A percentile compares a stretch with the other conserved stretches of the same genome.
These are phyloP conservation scores for Malurus leucopterus DNA, from an alignment of 2,797 vertebrate genomes.

Conservation along the genomic window DNA sequence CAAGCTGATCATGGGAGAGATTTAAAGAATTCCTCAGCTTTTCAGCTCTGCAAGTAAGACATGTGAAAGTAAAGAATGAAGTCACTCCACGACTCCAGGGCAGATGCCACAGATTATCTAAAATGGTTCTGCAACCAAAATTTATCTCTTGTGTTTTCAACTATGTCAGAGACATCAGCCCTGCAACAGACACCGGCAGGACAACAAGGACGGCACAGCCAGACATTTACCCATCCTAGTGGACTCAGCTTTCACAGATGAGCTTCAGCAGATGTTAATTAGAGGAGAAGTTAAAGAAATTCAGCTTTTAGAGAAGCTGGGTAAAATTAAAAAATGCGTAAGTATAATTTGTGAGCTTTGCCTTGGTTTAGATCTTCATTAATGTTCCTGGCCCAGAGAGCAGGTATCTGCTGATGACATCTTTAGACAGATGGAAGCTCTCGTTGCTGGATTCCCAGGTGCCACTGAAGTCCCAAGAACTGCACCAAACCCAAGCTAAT, in stretches of 20 bases:
- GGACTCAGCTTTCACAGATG: not conserved
- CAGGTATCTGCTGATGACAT: not conserved
- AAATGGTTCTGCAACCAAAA: not conserved
- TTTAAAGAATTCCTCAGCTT: not conserved
- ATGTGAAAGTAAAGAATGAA: not conserved
- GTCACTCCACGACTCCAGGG: not conserved
- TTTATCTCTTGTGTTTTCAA: not conserved
- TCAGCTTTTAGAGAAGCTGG: not conserved
- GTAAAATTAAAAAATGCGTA: not conserved
- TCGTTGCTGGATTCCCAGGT: not conserved
- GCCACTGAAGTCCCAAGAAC: not conserved
- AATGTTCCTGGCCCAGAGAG: not conserved
- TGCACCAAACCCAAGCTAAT: not conserved
- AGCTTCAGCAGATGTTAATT: not conserved
- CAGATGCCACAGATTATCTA: not conserved
- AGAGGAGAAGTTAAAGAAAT: not conserved
- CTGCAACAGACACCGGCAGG: not conserved
- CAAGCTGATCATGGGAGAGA: not conserved
- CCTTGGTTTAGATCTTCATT: not conserved
- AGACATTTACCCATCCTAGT: not conserved
- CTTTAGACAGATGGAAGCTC: not conserved
- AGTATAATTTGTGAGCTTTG: not conserved
- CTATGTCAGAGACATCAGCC: not conserved
- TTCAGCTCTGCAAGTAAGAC: not conserved
- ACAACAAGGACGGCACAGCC: not conserved